Evolutionary conservation across 2,888 invertebrate species (phyloP), one percentile per base, ranked within the genome.

Genomic region (Geotrupes spiniger): DNA sequence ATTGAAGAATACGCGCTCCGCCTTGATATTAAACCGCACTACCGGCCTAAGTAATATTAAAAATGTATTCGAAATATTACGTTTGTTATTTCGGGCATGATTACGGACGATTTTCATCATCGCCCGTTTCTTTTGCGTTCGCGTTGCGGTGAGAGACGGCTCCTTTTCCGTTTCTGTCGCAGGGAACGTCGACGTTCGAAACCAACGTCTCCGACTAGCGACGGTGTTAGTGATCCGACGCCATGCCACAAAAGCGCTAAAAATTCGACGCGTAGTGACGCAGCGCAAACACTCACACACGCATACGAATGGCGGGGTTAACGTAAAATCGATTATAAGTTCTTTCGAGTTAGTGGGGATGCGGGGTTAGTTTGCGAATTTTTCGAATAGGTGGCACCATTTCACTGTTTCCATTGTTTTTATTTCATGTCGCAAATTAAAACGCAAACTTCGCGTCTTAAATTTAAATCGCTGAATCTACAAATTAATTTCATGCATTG

Each of bases 381-480:
- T 62, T 58, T 50, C 58, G 48, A 43, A 59, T 63, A 64, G 64
- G 61, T 63, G 64, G 63, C 64, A 60, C 38, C 52, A 51, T 51
- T 14, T 40, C 49, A 27, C 55, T 45, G 49, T 33, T 27, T n/a
- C 36, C 25, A 26, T 21, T 21, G 21, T 21, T 21, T 21, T 21
- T 21, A 3, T 21, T 21, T 21, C 6, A n/a, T n/a, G n/a, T n/a
- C n/a, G n/a, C n/a, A n/a, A n/a, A n/a, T n/a, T n/a, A n/a, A n/a
- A n/a, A n/a, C n/a, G n/a, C n/a, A n/a, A n/a, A n/a, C n/a, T n/a
- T n/a, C n/a, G n/a, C n/a, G n/a, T n/a, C n/a, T n/a, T n/a, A n/a
- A n/a, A n/a, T n/a, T n/a, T n/a, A n/a, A n/a, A n/a, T n/a, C n/a
- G n/a, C n/a, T n/a, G n/a, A n/a, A n/a, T n/a, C n/a, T n/a, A n/a